Conservation (phyloP, 1,140 invertebrate genomes). For the Tetramorium parvispinum region DNA sequence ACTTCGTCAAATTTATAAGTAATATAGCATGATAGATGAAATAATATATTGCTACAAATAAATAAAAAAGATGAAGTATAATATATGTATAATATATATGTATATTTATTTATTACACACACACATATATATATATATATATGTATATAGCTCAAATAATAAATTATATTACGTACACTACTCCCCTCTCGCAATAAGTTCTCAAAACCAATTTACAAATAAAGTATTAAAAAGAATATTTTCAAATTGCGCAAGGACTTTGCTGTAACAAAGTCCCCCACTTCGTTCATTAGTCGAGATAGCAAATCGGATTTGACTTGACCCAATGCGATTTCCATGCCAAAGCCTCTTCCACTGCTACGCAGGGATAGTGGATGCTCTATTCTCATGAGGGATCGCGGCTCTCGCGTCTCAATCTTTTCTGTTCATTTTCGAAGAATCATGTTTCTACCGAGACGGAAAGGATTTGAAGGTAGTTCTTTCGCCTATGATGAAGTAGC, state of each 20-base stretch:
- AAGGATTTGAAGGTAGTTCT: slow-evolving; percentile 20
- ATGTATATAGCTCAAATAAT: not conserved
- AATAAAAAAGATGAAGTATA: not conserved
- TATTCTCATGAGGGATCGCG: slow-evolving; percentile 62
- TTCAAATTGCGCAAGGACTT: slow-evolving; percentile 49
- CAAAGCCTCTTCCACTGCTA: slow-evolving; percentile 63
- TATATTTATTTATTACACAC: not conserved
- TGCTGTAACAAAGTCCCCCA: slow-evolving; percentile 55
- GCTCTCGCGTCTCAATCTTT: slow-evolving; percentile 56
- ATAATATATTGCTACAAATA: not conserved
- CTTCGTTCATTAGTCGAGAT: slow-evolving; percentile 63
- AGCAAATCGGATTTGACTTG: slow-evolving; percentile 70
- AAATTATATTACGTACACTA: not conserved
- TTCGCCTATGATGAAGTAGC: slow-evolving; percentile 19
- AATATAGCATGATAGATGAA: not conserved
- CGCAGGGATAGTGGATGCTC: slow-evolving; percentile 57
- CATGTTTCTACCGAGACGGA: slow-evolving; percentile 5
- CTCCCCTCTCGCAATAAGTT: not conserved
- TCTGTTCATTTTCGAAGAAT: slow-evolving; percentile 34
- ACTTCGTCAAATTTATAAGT: not conserved
- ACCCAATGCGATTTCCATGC: slow-evolving; percentile 67
- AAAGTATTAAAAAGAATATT: slow-evolving; percentile 44
- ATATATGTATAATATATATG: not conserved
- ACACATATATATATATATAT: not conserved
- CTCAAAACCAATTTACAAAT: slow-evolving; percentile 18